Evolutionary conservation across 2,888 invertebrate genomes (phyloP).

Genomic region (Phyllotreta cruciferae): DNA sequence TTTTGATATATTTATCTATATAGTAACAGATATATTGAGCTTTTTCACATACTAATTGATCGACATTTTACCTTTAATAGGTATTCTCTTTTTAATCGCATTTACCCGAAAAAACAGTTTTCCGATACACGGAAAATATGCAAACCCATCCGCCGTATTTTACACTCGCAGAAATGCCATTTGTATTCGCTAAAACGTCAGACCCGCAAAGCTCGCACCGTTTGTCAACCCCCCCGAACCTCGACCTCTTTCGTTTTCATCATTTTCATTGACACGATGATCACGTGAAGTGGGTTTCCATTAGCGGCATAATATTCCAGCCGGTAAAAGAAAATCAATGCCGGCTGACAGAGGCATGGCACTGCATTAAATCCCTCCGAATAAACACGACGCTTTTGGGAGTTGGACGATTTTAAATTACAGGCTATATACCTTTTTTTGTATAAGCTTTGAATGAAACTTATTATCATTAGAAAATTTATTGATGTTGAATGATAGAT

Average conservation of each 20-base stretch:
- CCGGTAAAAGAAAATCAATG: conserved; percentile 44
- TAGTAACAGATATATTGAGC: too few relatives aligned
- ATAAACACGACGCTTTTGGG: conserved; percentile 20
- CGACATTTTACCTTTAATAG: too few relatives aligned
- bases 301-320: conserved; percentile 44
- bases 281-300: conserved; percentile 48
- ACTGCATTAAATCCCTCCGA: conserved; percentile 25
- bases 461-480: not conserved
- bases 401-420: conserved; percentile 15
- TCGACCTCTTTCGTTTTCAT: conserved; percentile 35
- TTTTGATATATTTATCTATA: too few relatives aligned
- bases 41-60: too few relatives aligned
- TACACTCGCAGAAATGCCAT: conserved; percentile 15
- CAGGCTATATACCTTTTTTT: not conserved
- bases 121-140: conserved; percentile 1
- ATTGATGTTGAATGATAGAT: not conserved
- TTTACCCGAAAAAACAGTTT: not conserved
- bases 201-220: conserved; percentile 15
- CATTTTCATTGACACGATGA: conserved; percentile 46
- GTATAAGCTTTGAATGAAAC: not conserved
- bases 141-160: conserved; percentile 10
- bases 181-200: conserved; percentile 19
- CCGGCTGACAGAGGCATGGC: conserved; percentile 26
- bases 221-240: conserved; percentile 20
- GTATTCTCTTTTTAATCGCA: not conserved